phyloP scores from a whole-genome alignment of 2,888 invertebrate genomes.

The Vannuccia rotundouncinata region DNA sequence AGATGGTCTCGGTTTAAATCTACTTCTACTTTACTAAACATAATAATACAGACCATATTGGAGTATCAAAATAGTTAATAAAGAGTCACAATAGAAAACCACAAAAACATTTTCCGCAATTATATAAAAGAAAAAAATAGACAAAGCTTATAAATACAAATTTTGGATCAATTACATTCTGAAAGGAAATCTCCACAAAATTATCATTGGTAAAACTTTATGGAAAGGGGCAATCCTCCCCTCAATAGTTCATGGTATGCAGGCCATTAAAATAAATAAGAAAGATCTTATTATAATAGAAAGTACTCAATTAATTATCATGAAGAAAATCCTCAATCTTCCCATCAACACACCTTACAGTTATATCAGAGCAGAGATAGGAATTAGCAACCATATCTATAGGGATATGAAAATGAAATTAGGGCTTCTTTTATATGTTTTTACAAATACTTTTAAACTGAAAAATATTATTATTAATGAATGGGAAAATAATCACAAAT shows the following conservation, averaged over 20 bases:
- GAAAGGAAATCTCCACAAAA: background rate
- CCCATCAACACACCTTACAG: background rate
- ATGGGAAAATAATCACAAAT: constrained; percentile 15
- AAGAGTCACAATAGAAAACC: too few relatives aligned
- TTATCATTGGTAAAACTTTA: background rate
- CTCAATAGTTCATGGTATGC: constrained; percentile 2
- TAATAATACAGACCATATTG: too few relatives aligned
- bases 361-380: constrained; percentile 12
- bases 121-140: too few relatives aligned
- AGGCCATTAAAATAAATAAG: constrained; percentile 7
- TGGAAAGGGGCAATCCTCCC: constrained; percentile 12
- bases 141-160: too few relatives aligned
- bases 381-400: background rate
- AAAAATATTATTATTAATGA: constrained; percentile 20
- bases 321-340: constrained; percentile 1
- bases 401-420: constrained; percentile 16
- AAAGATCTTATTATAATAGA: constrained; percentile 8
- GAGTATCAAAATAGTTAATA: too few relatives aligned
- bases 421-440: background rate
- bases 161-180: too few relatives aligned
- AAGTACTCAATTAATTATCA: background rate
- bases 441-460: background rate
- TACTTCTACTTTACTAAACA: too few relatives aligned
- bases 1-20: too few relatives aligned
- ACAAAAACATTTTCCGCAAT: too few relatives aligned